These are phyloP conservation scores for Pollenia angustigena DNA, from an alignment of 2,888 invertebrate genomes.

Conservation along the genomic window DNA sequence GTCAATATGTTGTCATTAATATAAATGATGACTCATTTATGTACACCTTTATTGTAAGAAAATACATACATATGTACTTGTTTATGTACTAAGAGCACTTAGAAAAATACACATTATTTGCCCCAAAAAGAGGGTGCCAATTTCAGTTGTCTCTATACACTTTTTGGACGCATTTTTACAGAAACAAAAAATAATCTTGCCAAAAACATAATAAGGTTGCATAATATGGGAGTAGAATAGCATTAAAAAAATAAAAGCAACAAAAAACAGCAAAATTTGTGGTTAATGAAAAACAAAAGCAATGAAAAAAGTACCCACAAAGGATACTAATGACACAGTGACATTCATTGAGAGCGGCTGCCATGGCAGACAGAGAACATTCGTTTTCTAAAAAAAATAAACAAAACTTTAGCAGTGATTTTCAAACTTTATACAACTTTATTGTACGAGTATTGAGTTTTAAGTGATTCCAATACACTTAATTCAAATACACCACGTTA, in stretches of 20 bases:
- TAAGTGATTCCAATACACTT: too few relatives aligned
- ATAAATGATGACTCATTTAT: conserved; percentile 41
- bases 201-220: conserved; percentile 57
- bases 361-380: conserved; percentile 58
- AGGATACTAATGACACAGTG: conserved; percentile 80
- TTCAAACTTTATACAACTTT: conserved; percentile 45
- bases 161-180: not conserved
- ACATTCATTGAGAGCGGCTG: conserved; percentile 79
- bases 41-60: not conserved
- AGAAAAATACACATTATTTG: not conserved
- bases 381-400: conserved; percentile 65
- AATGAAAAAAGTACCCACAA: conserved; percentile 24
- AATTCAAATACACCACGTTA: too few relatives aligned
- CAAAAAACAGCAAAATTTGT: conserved; percentile 20
- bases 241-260: conserved; percentile 21
- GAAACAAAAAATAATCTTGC: conserved; percentile 15
- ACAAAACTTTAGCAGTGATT: conserved; percentile 56
- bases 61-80: not conserved
- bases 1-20: not conserved
- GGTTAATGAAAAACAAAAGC: conserved; percentile 45
- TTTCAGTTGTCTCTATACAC: conserved; percentile 29
- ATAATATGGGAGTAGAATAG: conserved; percentile 54
- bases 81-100: not conserved
- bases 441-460: not conserved
- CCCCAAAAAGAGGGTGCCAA: conserved; percentile 1